phyloP scores from a whole-genome alignment of 1,140 invertebrate species.

The Drosophila nikananu region DNA sequence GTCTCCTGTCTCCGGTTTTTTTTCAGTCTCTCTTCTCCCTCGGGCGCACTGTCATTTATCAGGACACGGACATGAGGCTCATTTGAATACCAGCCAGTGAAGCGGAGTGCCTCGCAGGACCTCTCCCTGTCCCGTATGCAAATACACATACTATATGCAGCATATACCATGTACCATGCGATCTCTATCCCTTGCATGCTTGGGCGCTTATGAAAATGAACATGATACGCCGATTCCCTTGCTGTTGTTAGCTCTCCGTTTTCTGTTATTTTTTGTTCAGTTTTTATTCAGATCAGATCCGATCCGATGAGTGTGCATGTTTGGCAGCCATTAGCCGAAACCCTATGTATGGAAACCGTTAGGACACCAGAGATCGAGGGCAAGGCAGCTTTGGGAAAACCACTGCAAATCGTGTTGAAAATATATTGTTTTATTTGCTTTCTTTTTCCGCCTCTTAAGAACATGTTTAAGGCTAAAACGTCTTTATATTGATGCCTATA shows the following conservation, averaged over 20 bases:
- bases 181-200: slow-evolving; percentile 61
- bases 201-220: slow-evolving; percentile 73
- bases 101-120: slow-evolving; percentile 62
- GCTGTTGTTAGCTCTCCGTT: slow-evolving; percentile 11
- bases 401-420: neutral
- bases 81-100: slow-evolving; percentile 71
- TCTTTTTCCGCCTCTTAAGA: no score
- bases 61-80: slow-evolving; percentile 53
- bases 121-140: slow-evolving; percentile 56
- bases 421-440: neutral
- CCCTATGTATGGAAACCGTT: neutral
- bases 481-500: no score
- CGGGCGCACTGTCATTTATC: slow-evolving; percentile 63
- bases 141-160: slow-evolving; percentile 35
- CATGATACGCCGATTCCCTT: slow-evolving; percentile 77
- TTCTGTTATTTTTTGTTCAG: neutral
- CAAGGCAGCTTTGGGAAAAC: neutral
- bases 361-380: slow-evolving; percentile 4
- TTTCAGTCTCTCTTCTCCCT: neutral
- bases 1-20: neutral
- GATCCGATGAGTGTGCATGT: slow-evolving; percentile 64
- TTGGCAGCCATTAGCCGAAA: slow-evolving; percentile 53
- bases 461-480: no score
- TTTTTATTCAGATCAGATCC: slow-evolving; percentile 9
- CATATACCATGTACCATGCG: neutral